Conservation (phyloP, 2,113 vertebrate genomes). For the Sturnus vulgaris region DNA sequence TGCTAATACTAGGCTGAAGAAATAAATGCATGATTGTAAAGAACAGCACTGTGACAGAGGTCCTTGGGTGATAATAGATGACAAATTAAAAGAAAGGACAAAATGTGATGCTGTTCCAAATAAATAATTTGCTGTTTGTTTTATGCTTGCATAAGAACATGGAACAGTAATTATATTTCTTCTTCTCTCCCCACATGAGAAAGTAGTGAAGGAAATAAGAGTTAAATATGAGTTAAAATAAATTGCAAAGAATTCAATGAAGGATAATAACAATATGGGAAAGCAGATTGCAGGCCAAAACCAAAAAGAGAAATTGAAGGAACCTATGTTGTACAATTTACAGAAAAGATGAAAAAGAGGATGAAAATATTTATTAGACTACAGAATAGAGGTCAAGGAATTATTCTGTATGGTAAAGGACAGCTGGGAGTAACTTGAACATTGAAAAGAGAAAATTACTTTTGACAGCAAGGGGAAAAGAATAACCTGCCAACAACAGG, state of each 20-base stretch:
- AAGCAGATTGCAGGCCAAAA: background rate
- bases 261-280: background rate
- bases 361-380: conserved; percentile 27
- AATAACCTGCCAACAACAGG: conserved; percentile 17
- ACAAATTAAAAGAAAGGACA: conserved; percentile 48
- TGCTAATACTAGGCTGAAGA: conserved; percentile 38
- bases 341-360: conserved; percentile 19
- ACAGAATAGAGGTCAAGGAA: background rate
- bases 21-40: conserved; percentile 28
- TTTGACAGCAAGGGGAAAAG: conserved; percentile 22
- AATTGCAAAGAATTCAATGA: background rate
- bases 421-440: conserved; percentile 7
- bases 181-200: background rate
- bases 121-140: conserved; percentile 34
- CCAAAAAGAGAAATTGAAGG: background rate
- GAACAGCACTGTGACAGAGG: conserved; percentile 4
- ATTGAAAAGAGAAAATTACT: conserved; percentile 31
- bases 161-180: background rate
- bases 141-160: background rate
- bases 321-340: background rate
- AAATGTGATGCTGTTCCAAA: background rate
- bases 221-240: background rate
- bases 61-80: conserved; percentile 36
- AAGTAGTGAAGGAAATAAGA: background rate
- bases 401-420: conserved; percentile 14